phyloP scores from a whole-genome alignment of 2,888 invertebrate species.

The Caenorhabditis sulstoni region DNA sequence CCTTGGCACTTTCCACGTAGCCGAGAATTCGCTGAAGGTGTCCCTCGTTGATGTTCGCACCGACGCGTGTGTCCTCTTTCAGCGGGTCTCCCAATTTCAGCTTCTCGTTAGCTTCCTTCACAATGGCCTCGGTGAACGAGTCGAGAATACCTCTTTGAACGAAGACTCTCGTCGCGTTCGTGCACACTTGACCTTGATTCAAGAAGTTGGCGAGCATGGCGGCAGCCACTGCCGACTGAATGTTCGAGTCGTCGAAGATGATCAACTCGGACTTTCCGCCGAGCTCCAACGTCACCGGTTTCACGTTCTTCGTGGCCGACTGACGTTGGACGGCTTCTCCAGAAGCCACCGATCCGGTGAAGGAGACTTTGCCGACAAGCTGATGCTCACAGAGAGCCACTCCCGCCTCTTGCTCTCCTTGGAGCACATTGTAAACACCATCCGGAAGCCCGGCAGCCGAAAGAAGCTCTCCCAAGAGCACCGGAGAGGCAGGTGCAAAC shows the following conservation, averaged over 20 bases:
- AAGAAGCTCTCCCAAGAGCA: constrained; percentile 83
- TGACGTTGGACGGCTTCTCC: constrained; percentile 80
- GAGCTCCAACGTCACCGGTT: constrained; percentile 83
- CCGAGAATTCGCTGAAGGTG: constrained; percentile 83
- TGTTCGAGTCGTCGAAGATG: constrained; percentile 83
- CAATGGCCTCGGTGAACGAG: constrained; percentile 82
- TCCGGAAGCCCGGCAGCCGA: constrained; percentile 83
- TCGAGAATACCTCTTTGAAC: constrained; percentile 82
- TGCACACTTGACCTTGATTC: constrained; percentile 84
- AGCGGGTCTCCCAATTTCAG: constrained; percentile 65
- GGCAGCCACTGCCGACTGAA: constrained; percentile 83
- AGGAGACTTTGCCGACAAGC: constrained; percentile 83
- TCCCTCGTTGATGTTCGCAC: constrained; percentile 83
- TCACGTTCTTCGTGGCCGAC: constrained; percentile 48
- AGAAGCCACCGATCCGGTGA: constrained; percentile 83
- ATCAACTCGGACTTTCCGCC: constrained; percentile 84
- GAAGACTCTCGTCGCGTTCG: constrained; percentile 84
- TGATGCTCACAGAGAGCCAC: constrained; percentile 82
- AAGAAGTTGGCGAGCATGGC: constrained; percentile 84
- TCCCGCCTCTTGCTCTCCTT: constrained; percentile 83
- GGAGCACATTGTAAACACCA: constrained; percentile 83
- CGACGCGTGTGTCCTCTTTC: constrained; percentile 82
- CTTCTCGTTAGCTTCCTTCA: constrained; percentile 81
- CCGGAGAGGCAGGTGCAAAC: constrained; percentile 83
- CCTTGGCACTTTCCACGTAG: constrained; percentile 82